These are phyloP conservation scores for Tenthredo amoena DNA, from an alignment of 2,888 invertebrate species.

Conservation along the genomic window DNA sequence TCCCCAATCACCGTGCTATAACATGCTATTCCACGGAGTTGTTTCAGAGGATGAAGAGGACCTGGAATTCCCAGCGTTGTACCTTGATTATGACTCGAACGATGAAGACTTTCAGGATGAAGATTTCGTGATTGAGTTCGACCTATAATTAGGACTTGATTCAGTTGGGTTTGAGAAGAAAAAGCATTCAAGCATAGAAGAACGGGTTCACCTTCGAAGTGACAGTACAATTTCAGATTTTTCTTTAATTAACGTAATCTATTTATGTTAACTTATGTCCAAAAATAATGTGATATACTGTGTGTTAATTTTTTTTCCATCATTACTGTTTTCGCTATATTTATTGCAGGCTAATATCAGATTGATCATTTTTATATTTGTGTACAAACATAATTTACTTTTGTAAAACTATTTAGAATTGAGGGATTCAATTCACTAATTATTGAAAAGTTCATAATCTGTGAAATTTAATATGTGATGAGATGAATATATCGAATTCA, in stretches of 20 bases:
- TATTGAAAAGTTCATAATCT: constrained; percentile 9
- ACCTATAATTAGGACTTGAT: background rate
- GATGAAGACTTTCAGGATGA: constrained; percentile 61
- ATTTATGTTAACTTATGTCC: background rate
- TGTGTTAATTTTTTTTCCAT: background rate
- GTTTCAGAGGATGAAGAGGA: constrained; percentile 65
- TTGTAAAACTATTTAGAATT: constrained; percentile 10
- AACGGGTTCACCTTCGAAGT: background rate
- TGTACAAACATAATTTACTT: background rate
- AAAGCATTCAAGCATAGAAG: background rate
- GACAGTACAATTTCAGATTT: background rate
- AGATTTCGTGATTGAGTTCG: constrained; percentile 59
- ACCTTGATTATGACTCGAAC: constrained; percentile 60
- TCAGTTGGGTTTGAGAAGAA: background rate
- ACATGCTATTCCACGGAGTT: constrained; percentile 78
- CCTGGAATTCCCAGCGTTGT: constrained; percentile 56
- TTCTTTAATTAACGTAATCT: background rate
- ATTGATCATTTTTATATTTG: constrained; percentile 27
- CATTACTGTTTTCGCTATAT: background rate
- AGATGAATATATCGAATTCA: background rate
- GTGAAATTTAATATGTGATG: background rate
- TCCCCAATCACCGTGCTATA: constrained; percentile 78
- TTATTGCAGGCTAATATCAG: constrained; percentile 25
- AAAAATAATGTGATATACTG: background rate
- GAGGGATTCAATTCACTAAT: background rate